Evolutionary conservation across 2,797 vertebrate species (phyloP), one percentile per base, ranked within the genome.

Genomic region (Buceros bicornis): DNA sequence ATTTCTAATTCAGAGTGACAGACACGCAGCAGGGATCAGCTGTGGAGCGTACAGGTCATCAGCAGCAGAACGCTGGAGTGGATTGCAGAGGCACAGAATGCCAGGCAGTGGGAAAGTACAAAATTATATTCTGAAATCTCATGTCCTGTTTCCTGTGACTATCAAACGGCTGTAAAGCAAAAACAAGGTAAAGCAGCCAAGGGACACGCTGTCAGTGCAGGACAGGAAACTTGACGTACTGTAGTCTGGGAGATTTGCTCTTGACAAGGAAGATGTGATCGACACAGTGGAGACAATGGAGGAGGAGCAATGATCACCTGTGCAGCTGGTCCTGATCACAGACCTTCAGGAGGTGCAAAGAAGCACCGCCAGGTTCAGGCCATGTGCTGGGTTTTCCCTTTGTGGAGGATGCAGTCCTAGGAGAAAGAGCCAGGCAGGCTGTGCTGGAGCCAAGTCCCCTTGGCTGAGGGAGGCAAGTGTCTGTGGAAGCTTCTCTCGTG

Each of bases 261-360:
- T 14, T 40, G 64, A 48, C 35, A n/a, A 54, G 64, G 65, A 57
- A 57, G 28, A 11, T 6, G 51, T 28, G 29, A 31, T 20, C 21
- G 86, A 5, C 6, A 13, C 5, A 28, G 51, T 5, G 7, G 45
- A 60, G 33, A 45, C 37, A 47, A 0, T 7, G 13, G 40, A 33
- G 45, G 40, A 28, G 45, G 11, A 17, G 24, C 31, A 19, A 20
- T 19, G 16, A 3, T 20, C 11, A 1, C 6, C 24, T 3, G 16
- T 3, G 28, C 0, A 0, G 43, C 43, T 48, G 65, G 70, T 62
- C 40, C 19, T 60, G 48, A 24, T 51, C 12, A 2, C 1, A 26
- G 35, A 13, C 40, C 57, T 28, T 67, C 58, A 50, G 53, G 43
- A 74, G 45, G 22, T 20, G 26, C 48, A 51, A 67, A 19, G 0